Evolutionary conservation across 1,140 invertebrate species (phyloP), one percentile per base, ranked within the genome.

Genomic region (Frieseomelitta varia): DNA sequence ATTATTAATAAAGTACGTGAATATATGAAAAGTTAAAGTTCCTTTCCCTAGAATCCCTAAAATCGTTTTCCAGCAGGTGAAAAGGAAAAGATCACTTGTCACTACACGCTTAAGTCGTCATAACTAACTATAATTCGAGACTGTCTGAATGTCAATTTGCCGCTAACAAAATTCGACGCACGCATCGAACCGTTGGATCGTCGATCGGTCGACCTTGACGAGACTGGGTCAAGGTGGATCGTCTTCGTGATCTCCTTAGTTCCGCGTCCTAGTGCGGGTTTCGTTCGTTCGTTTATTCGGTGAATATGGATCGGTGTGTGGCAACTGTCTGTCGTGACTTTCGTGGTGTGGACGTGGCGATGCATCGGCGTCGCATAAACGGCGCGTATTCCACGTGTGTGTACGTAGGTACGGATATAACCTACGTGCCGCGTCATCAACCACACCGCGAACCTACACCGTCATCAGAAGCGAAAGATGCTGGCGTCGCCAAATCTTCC

Each of bases 401-500:
- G 58, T 85, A 72, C 63, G 61, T 86, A 65, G 63, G 71, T 81
- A 84, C 84, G 88, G 89, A 87, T 89, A 90, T 86, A 87, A 89
- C 84, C 88, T 68, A 90, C 86, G 87, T 88, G 91, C 91, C 90
- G 80, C 90, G 91, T 92, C 92, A 92, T 92, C 91, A 91, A 91
- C 90, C 86, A 89, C 86, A 89, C 90, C 84, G 86, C 86, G 84
- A 90, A 92, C 91, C 86, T 88, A 91, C 92, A 87, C 82, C 91
- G 91, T 92, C 92, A 92, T 92, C 92, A 92, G 82, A 92, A 92
- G 89, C 86, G 90, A 92, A 93, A 93, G 91, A 93, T 93, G 92
- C 92, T 93, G 91, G 91, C 92, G 91, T 92, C 91, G 89, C 88
- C 92, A 75, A 92, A 92, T 92, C 90, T 93, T 91, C 88, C 92